Conservation (phyloP, 2,113 vertebrate genomes). For the Lophotis ruficrista region DNA sequence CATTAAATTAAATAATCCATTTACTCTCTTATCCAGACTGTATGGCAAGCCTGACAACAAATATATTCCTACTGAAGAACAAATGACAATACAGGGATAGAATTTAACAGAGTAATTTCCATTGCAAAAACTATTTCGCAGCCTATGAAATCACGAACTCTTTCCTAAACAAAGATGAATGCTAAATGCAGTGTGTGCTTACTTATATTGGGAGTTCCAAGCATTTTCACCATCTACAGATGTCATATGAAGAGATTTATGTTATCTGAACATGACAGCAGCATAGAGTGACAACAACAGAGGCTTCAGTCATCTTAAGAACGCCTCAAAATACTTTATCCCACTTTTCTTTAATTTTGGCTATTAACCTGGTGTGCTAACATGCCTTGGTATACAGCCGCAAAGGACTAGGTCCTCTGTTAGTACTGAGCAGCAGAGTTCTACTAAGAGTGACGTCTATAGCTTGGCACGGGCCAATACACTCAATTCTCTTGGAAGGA, state of each 20-base stretch:
- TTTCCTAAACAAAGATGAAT: neutral
- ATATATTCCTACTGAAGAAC: neutral
- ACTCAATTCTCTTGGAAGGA: neutral
- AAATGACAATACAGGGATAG: neutral
- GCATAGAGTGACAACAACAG: neutral
- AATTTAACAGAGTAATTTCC: neutral
- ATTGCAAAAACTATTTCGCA: neutral
- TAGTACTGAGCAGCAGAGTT: neutral
- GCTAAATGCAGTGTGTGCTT: neutral
- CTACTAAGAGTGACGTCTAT: neutral
- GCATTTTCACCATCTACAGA: neutral
- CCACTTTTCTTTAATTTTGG: neutral
- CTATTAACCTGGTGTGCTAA: neutral
- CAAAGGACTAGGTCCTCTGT: neutral
- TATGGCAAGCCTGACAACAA: conserved; percentile 6
- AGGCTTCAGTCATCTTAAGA: neutral
- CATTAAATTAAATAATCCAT: conserved; percentile 19
- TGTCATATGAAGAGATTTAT: neutral
- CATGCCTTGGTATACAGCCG: neutral
- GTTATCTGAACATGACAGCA: neutral
- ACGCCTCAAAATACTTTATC: neutral
- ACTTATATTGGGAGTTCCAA: neutral
- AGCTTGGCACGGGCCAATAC: neutral
- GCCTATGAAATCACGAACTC: neutral
- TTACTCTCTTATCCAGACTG: neutral